A percentile compares a stretch with the other conserved stretches of the same genome.
These are phyloP conservation scores for Acanthurus lineatus DNA, from an alignment of 2,797 vertebrate genomes.

Conservation along the genomic window DNA sequence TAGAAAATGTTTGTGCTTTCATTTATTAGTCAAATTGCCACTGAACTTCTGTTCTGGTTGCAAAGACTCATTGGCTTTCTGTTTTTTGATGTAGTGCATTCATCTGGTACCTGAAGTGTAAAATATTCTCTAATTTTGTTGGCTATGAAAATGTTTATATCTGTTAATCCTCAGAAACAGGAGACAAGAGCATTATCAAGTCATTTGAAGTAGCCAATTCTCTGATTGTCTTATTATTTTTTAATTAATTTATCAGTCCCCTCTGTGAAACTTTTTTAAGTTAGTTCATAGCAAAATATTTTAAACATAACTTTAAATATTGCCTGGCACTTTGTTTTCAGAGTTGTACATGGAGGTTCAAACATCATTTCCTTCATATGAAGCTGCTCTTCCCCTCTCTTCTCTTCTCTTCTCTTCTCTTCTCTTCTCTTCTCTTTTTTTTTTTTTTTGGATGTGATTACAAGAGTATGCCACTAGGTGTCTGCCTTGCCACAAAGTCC, in stretches of 20 bases:
- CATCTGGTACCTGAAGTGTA: not conserved
- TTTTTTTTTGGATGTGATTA: conserved; percentile 51
- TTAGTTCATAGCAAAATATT: too few species aligned
- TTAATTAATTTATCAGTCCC: not conserved
- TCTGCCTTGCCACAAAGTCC: conserved; percentile 56
- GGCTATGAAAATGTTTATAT: not conserved
- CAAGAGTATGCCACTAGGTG: conserved; percentile 72
- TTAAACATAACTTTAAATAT: not conserved
- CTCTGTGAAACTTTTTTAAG: not conserved
- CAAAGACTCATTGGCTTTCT: not conserved
- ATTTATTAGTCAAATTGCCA: not conserved
- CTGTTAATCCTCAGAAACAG: too few species aligned
- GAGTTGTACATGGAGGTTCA: not conserved
- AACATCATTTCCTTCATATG: not conserved
- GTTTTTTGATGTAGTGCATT: conserved; percentile 1
- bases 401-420: too few species aligned
- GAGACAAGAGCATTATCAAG: not conserved
- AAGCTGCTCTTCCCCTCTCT: too few species aligned
- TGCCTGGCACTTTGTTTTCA: not conserved
- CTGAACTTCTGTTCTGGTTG: not conserved
- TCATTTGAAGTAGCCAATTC: not conserved
- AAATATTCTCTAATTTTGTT: not conserved
- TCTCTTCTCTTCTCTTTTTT: too few species aligned
- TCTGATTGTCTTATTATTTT: not conserved
- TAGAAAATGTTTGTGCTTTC: conserved; percentile 9